Evolutionary conservation across 2,113 vertebrate genomes (phyloP).

Genomic region (Dissostichus mawsoni): DNA sequence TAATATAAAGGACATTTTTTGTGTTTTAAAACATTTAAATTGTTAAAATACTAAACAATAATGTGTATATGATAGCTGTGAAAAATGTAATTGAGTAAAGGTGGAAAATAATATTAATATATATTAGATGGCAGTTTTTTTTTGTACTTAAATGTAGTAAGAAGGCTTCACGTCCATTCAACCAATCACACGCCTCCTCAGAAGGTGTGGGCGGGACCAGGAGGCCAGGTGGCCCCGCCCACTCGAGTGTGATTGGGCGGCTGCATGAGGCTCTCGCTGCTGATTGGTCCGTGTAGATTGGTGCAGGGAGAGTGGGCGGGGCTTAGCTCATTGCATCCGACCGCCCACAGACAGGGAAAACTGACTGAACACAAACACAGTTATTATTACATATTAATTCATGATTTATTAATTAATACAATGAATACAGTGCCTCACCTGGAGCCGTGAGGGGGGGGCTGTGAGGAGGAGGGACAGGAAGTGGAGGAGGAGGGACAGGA

Average conservation of each 20-base stretch:
- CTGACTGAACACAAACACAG: slow-evolving; percentile 81
- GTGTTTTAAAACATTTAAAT: too few species aligned
- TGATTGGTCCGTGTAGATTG: slow-evolving; percentile 78
- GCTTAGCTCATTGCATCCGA: slow-evolving; percentile 84
- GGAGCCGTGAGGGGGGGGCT: slow-evolving; percentile 71
- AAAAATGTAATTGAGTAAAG: too few species aligned
- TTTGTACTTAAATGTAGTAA: too few species aligned
- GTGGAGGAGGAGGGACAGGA: slow-evolving; percentile 82
- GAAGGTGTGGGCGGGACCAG: slow-evolving; percentile 87
- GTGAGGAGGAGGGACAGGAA: slow-evolving; percentile 81
- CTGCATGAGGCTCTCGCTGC: slow-evolving; percentile 84
- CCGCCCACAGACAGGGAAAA: slow-evolving; percentile 94
- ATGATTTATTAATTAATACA: background rate
- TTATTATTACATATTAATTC: background rate
- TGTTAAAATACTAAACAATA: too few species aligned
- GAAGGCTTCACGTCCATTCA: background rate
- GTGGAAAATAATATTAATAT: too few species aligned
- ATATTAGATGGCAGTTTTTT: too few species aligned
- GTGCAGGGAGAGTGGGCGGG: slow-evolving; percentile 81
- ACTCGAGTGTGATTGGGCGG: slow-evolving; percentile 80
- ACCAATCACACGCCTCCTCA: slow-evolving; percentile 65
- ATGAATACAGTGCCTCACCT: slow-evolving; percentile 80
- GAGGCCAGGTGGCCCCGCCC: slow-evolving; percentile 82
- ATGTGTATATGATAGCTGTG: too few species aligned
- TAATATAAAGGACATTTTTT: too few species aligned